Percentiles rank a stretch among this genome's conserved stretches.
Conservation (phyloP, 2,797 vertebrate species). For the Hyperoplus lanceolatus region DNA sequence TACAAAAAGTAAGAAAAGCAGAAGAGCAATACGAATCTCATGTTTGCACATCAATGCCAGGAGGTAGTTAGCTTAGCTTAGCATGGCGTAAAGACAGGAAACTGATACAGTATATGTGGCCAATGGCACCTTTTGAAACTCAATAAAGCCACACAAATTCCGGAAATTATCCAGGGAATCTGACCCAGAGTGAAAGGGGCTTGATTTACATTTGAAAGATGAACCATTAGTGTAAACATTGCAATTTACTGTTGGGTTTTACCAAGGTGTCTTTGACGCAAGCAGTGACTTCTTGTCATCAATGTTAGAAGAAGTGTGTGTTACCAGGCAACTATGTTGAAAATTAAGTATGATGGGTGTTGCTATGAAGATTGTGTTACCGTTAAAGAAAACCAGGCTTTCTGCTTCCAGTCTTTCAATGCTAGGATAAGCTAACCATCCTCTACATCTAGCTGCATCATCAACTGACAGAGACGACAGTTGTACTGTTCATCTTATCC, state of each 20-base stretch:
- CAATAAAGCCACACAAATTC: no score
- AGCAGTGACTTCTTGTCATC: neutral
- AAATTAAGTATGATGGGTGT: neutral
- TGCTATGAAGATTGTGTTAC: neutral
- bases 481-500: neutral
- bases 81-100: neutral
- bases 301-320: neutral
- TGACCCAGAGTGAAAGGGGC: no score
- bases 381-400: neutral
- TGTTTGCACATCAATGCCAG: neutral
- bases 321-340: neutral
- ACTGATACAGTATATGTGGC: neutral
- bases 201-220: no score
- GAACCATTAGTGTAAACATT: neutral
- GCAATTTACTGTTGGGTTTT: neutral
- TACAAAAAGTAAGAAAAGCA: neutral
- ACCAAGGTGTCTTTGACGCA: neutral
- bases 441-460: neutral
- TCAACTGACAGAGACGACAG: slow-evolving; percentile 6
- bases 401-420: neutral
- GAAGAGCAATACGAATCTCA: neutral
- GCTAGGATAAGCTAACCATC: neutral
- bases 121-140: neutral
- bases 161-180: no score
- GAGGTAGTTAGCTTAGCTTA: slow-evolving; percentile 2